These are phyloP conservation scores for Gallinago undulata DNA, from an alignment of 2,113 vertebrate species.

Conservation along the genomic window DNA sequence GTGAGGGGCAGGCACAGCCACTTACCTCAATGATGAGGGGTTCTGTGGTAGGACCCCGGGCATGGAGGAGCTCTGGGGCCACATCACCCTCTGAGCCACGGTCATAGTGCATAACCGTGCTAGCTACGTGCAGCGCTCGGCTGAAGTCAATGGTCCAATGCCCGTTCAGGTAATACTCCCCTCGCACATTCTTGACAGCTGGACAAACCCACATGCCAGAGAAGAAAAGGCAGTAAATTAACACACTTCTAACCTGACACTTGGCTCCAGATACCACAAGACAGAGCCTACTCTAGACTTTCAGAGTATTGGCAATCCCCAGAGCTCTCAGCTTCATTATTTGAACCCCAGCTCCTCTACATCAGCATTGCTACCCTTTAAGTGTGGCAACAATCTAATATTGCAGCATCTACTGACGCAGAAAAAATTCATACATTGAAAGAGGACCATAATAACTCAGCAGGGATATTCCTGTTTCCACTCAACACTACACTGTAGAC, in stretches of 20 bases:
- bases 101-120: slow-evolving; percentile 88
- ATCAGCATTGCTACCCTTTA: not conserved
- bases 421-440: not conserved
- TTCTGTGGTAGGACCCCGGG: slow-evolving; percentile 90
- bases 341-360: not conserved
- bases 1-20: rapidly evolving
- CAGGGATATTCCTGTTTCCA: not conserved
- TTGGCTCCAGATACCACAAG: not conserved
- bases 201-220: not conserved
- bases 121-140: slow-evolving; percentile 77
- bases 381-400: not conserved
- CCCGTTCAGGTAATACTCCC: slow-evolving; percentile 95
- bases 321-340: not conserved
- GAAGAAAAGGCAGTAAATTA: not conserved
- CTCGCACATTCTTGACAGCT: slow-evolving; percentile 90
- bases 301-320: not conserved
- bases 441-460: not conserved
- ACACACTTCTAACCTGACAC: not conserved
- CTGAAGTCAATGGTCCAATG: slow-evolving; percentile 91
- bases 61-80: slow-evolving; percentile 84
- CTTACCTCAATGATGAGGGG: slow-evolving; percentile 92
- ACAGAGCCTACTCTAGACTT: not conserved
- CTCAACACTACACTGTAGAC: not conserved
- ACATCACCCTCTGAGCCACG: slow-evolving; percentile 84
- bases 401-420: not conserved